phyloP scores from a whole-genome alignment of 2,888 invertebrate species.

The Dascillus cervinus region DNA sequence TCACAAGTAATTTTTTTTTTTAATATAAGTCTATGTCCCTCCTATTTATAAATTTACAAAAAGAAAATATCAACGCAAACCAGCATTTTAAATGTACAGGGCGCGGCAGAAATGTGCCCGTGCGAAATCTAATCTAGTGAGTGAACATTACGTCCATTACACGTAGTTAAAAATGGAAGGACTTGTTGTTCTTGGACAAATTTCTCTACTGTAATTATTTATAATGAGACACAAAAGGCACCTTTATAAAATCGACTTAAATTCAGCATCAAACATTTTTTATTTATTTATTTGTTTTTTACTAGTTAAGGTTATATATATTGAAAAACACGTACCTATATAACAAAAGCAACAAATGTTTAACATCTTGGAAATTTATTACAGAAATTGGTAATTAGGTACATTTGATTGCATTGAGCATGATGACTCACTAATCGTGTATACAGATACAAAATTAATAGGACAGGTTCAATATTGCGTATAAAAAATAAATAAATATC shows the following conservation, averaged over 20 bases:
- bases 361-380: constrained; percentile 31
- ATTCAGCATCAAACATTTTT: constrained; percentile 6
- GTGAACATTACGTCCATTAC: constrained; percentile 5
- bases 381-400: constrained; percentile 21
- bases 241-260: constrained; percentile 19
- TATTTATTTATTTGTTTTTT: too few relatives aligned
- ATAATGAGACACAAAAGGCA: constrained; percentile 24
- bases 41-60: constrained; percentile 24
- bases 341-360: constrained; percentile 33
- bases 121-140: background rate
- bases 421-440: constrained; percentile 10
- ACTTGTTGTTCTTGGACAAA: constrained; percentile 20
- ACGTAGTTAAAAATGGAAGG: constrained; percentile 20
- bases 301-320: too few relatives aligned
- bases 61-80: too few relatives aligned
- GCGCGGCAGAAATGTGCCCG: background rate
- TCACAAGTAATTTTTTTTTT: constrained; percentile 20
- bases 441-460: constrained; percentile 11
- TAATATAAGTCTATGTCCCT: constrained; percentile 40
- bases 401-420: constrained; percentile 34
- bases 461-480: constrained; percentile 19
- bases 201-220: too few relatives aligned
- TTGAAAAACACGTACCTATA: too few relatives aligned
- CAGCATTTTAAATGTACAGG: background rate
- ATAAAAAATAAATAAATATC: constrained; percentile 35